These are phyloP conservation scores for Aldabrachelys gigantea DNA, from an alignment of 2,113 vertebrate species.

Conservation along the genomic window DNA sequence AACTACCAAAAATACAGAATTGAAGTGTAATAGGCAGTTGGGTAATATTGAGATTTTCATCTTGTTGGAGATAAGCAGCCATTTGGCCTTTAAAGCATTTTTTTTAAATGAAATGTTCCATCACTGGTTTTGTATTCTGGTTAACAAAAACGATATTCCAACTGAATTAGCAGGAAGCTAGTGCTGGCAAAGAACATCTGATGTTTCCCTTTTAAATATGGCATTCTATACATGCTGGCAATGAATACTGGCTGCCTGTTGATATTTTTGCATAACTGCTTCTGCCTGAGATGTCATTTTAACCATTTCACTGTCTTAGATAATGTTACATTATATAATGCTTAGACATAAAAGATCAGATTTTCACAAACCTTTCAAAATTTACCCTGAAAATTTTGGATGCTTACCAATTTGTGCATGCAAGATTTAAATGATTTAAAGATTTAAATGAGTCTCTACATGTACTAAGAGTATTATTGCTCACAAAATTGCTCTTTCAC, in stretches of 20 bases:
- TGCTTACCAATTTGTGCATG: fast-evolving
- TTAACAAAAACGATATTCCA: background rate
- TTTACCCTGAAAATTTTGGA: fast-evolving
- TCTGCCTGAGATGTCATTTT: background rate
- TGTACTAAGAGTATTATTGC: background rate
- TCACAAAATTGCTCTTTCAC: background rate
- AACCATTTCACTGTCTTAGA: background rate
- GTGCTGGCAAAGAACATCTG: background rate
- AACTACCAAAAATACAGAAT: background rate
- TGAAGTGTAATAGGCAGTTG: background rate
- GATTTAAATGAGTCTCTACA: fast-evolving
- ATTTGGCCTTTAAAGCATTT: background rate
- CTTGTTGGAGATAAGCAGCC: background rate
- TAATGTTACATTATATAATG: background rate
- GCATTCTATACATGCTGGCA: background rate
- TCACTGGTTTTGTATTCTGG: background rate
- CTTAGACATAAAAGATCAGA: background rate
- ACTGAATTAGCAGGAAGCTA: background rate
- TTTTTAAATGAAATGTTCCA: background rate
- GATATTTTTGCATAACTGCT: background rate
- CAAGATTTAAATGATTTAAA: background rate
- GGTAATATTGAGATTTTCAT: background rate
- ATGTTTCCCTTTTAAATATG: background rate
- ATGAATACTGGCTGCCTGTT: background rate
- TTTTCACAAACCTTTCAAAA: background rate